Conservation (phyloP, 2,888 invertebrate species). For the Andrena minutula region DNA sequence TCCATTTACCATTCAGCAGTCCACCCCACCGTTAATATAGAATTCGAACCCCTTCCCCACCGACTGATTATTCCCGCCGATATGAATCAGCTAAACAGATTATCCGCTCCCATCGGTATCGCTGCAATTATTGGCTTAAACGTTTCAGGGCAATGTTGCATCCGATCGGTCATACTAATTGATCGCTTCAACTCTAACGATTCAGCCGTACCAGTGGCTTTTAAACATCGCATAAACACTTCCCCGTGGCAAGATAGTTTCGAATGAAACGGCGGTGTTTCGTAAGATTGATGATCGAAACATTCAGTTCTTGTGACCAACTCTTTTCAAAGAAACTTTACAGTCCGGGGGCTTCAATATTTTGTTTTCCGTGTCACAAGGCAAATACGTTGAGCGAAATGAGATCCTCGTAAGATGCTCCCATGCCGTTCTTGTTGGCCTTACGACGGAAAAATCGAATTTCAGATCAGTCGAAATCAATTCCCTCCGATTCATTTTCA, state of each 20-base stretch:
- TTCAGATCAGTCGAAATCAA: background rate
- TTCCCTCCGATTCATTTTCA: background rate
- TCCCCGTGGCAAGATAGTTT: background rate
- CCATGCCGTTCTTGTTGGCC: background rate
- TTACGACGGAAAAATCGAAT: background rate
- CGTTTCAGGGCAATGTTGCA: background rate
- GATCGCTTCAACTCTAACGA: background rate
- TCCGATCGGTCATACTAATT: background rate
- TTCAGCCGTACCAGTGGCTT: background rate
- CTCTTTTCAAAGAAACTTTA: too few species aligned
- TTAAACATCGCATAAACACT: background rate
- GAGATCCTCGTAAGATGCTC: too few species aligned
- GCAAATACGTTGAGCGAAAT: background rate
- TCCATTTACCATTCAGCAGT: constrained; percentile 67
- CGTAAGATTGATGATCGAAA: too few species aligned
- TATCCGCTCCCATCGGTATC: constrained; percentile 37
- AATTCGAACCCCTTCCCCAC: constrained; percentile 62
- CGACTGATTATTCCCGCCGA: constrained; percentile 60
- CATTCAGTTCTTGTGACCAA: too few species aligned
- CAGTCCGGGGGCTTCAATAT: background rate
- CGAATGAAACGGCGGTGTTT: background rate
- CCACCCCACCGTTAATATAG: constrained; percentile 65
- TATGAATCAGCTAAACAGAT: constrained; percentile 35
- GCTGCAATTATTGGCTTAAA: background rate
- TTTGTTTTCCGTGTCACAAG: background rate